A percentile compares a stretch with the other conserved stretches of the same genome.
These are phyloP conservation scores for Coturnix japonica DNA, from an alignment of 2,113 vertebrate genomes.

Conservation along the genomic window DNA sequence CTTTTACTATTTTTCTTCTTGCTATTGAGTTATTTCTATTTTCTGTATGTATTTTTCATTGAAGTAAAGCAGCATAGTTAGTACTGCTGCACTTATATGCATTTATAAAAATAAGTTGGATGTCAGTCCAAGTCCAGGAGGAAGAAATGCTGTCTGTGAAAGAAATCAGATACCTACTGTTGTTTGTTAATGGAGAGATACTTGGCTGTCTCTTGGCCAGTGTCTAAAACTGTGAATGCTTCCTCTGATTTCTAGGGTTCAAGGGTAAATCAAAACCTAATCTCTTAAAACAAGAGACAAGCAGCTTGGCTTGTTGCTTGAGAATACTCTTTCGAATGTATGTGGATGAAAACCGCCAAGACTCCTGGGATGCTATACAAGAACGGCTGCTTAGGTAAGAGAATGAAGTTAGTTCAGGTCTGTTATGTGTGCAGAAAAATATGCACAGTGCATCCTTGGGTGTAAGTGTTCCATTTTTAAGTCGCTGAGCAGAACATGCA, in stretches of 20 bases:
- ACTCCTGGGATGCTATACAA: slow-evolving; percentile 90
- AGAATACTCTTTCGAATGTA: slow-evolving; percentile 97
- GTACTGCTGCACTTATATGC: not conserved
- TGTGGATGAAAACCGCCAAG: slow-evolving; percentile 84
- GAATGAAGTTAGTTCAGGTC: too few species aligned
- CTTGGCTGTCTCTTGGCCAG: not conserved
- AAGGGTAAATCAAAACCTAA: slow-evolving; percentile 99
- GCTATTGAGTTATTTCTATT: not conserved
- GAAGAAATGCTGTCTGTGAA: not conserved
- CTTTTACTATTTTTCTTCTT: not conserved
- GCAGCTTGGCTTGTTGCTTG: slow-evolving; percentile 95
- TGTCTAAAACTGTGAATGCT: not conserved
- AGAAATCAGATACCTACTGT: not conserved
- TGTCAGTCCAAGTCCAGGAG: not conserved
- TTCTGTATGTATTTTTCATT: not conserved
- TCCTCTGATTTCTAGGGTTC: slow-evolving; percentile 83
- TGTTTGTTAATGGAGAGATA: not conserved
- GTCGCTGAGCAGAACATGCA: not conserved
- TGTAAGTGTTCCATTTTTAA: not conserved
- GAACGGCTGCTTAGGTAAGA: slow-evolving; percentile 90
- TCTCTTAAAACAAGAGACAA: slow-evolving; percentile 97
- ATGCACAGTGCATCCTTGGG: not conserved
- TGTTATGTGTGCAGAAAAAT: not conserved
- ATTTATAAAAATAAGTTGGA: not conserved
- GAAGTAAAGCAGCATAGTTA: not conserved